phyloP scores from a whole-genome alignment of 2,797 vertebrate genomes.

The Megalops cyprinoides region DNA sequence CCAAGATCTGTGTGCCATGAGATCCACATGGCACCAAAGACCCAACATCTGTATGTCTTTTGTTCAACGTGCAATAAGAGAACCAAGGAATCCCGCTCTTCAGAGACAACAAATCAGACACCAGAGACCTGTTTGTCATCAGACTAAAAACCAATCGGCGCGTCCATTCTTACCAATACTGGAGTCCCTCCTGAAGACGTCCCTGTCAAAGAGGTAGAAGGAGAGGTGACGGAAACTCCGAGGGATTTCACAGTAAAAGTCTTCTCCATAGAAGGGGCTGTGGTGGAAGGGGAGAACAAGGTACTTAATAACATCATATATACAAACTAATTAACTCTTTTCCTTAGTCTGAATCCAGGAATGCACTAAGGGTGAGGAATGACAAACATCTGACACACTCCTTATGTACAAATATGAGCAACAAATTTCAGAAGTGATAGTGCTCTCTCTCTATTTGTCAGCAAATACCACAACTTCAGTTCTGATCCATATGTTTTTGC shows the following conservation, averaged over 20 bases:
- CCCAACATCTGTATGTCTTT: neutral
- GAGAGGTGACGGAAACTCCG: slow-evolving; percentile 95
- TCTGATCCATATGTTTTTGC: neutral
- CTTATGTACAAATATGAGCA: no score
- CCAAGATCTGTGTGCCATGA: neutral
- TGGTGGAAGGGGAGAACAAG: slow-evolving; percentile 46
- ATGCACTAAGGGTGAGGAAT: no score
- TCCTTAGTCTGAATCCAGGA: neutral
- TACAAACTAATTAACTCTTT: neutral
- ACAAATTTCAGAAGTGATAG: no score
- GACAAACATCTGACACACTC: no score
- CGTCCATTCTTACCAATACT: slow-evolving; percentile 84
- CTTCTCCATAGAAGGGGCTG: slow-evolving; percentile 97
- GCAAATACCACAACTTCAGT: neutral
- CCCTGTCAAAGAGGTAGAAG: slow-evolving; percentile 98
- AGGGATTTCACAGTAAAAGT: slow-evolving; percentile 99
- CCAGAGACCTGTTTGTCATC: neutral
- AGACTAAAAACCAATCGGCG: neutral
- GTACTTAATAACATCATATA: neutral
- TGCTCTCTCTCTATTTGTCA: neutral
- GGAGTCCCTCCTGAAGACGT: slow-evolving; percentile 98
- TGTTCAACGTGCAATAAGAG: slow-evolving; percentile 27
- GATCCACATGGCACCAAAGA: neutral
- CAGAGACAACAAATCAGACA: neutral
- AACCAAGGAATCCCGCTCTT: neutral